Conservation (phyloP, 1,140 invertebrate genomes). For the Heliothis subflexa region DNA sequence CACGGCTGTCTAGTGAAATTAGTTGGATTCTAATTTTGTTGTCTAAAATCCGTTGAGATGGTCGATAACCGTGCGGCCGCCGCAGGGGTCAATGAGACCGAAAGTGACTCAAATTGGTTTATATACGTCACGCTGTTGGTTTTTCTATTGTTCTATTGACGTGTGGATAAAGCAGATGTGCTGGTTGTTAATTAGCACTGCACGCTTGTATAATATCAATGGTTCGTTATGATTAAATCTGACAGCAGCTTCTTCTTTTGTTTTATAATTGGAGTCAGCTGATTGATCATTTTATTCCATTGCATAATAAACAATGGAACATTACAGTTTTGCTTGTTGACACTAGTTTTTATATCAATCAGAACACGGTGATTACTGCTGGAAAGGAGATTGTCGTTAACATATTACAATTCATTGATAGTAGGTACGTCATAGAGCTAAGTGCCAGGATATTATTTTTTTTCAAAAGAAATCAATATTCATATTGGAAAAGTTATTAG, state of each 20-base stretch:
- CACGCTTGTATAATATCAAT: constrained; percentile 14
- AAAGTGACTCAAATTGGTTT: constrained; percentile 46
- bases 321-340: neutral
- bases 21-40: constrained; percentile 49
- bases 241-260: constrained; percentile 28
- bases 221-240: constrained; percentile 26
- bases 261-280: constrained; percentile 9
- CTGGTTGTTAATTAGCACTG: constrained; percentile 34
- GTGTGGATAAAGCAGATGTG: constrained; percentile 25
- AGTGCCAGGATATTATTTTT: too few species aligned
- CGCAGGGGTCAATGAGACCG: constrained; percentile 41
- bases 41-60: constrained; percentile 49
- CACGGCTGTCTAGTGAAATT: constrained; percentile 57
- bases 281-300: neutral
- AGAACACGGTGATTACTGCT: too few species aligned
- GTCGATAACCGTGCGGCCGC: constrained; percentile 37
- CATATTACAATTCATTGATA: neutral
- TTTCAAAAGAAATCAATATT: too few species aligned
- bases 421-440: neutral
- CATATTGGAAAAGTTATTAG: too few species aligned
- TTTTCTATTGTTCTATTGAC: constrained; percentile 43
- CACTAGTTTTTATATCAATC: neutral
- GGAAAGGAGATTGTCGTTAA: neutral
- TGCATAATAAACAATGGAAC: neutral
- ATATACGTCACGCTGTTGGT: constrained; percentile 49